Percentiles rank a stretch among this genome's conserved stretches.
phyloP scores from a whole-genome alignment of 1,140 invertebrate species.

The Tyrophagus putrescentiae region DNA sequence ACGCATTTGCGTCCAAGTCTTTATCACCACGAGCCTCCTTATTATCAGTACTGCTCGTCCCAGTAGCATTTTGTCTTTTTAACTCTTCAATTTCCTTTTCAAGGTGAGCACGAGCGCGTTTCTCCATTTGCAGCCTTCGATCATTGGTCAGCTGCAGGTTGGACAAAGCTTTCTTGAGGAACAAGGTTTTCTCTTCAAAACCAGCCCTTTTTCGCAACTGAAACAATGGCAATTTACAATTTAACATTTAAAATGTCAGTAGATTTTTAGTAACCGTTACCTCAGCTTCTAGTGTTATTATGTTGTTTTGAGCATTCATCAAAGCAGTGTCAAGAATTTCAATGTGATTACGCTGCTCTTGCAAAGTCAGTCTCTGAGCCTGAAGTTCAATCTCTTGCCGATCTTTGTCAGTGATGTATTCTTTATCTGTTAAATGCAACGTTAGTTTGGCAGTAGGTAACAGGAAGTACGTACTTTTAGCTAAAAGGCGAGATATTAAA shows the following conservation, averaged over 20 bases:
- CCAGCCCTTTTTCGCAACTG: conserved; percentile 64
- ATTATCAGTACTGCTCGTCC: neutral
- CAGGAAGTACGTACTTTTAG: conserved; percentile 49
- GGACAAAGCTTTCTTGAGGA: conserved; percentile 64
- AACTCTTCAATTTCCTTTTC: conserved; percentile 55
- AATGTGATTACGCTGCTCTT: conserved; percentile 80
- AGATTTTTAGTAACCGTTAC: conserved; percentile 35
- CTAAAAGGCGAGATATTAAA: conserved; percentile 65
- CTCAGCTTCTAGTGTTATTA: conserved; percentile 73
- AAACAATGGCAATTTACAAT: conserved; percentile 20
- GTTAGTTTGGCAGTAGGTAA: conserved; percentile 13
- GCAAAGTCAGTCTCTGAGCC: conserved; percentile 67
- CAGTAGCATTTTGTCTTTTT: conserved; percentile 25
- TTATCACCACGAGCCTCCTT: neutral
- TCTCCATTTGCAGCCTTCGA: conserved; percentile 60
- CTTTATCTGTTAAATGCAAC: conserved; percentile 50
- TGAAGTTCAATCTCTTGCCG: conserved; percentile 76
- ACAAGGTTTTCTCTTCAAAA: conserved; percentile 64
- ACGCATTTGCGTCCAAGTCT: conserved; percentile 20
- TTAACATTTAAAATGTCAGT: conserved; percentile 6
- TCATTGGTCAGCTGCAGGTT: conserved; percentile 66
- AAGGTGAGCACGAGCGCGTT: conserved; percentile 53
- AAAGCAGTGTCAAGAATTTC: conserved; percentile 79
- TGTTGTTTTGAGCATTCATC: conserved; percentile 73
- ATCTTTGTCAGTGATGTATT: conserved; percentile 66